phyloP scores from a whole-genome alignment of 1,140 invertebrate genomes.

The Drosophila paulistorum region DNA sequence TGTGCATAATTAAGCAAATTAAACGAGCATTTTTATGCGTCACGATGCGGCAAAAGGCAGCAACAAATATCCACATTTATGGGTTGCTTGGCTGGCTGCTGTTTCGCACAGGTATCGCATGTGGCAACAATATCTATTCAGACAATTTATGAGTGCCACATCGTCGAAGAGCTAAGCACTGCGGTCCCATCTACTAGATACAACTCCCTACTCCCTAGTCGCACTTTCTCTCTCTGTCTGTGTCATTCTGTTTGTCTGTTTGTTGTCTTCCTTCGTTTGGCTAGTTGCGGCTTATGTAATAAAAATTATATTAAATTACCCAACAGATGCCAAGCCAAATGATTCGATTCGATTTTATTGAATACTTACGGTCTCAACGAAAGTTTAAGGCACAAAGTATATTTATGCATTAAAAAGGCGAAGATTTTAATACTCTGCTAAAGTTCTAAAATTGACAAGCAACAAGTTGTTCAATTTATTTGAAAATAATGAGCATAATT shows the following conservation, averaged over 20 bases:
- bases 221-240: background rate
- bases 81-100: slow-evolving; percentile 27
- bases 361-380: slow-evolving; percentile 69
- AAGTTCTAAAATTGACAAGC: too few relatives aligned
- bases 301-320: slow-evolving; percentile 82
- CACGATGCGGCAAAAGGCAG: slow-evolving; percentile 48
- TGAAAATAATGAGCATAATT: too few relatives aligned
- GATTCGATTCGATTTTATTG: slow-evolving; percentile 73
- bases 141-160: slow-evolving; percentile 76
- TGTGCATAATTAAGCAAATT: slow-evolving; percentile 78
- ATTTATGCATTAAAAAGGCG: background rate
- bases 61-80: slow-evolving; percentile 12
- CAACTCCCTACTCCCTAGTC: slow-evolving; percentile 9
- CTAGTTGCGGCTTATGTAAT: slow-evolving; percentile 62
- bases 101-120: slow-evolving; percentile 78
- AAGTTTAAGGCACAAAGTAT: slow-evolving; percentile 27
- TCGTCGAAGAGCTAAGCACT: slow-evolving; percentile 46
- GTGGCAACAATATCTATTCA: slow-evolving; percentile 46
- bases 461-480: too few relatives aligned
- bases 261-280: background rate
- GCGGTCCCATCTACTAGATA: background rate
- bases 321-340: slow-evolving; percentile 61
- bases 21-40: slow-evolving; percentile 77
- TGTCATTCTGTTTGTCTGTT: background rate
- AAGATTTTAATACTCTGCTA: slow-evolving; percentile 23